Base-by-base conservation (phyloP, 1,140 invertebrate species). In the Polypedilum vanderplanki region DNA sequence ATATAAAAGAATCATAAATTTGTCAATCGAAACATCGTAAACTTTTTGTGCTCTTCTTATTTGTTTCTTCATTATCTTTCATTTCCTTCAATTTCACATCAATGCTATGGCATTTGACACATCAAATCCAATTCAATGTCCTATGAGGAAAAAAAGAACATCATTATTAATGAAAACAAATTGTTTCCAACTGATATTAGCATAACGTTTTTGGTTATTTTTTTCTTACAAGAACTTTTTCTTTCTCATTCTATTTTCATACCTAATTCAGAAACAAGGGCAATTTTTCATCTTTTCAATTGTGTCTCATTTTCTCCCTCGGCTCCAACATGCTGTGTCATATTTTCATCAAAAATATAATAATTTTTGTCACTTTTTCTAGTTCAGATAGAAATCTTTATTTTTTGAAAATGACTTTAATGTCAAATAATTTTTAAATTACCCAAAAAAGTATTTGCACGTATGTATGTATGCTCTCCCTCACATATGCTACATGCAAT, bases 231-330 rank as follows among this genome's bases (percentile, higher is more conserved):
- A n/a, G n/a, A n/a, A n/a, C n/a, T 12, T 57, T 15, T 15, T 12
- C n/a, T 12, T 15, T n/a, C 10, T n/a, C 46, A 57, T 57, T 15
- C 46, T 57, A 57, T 57, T 57, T 57, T 33, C 24, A 33, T 33
- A 57, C n/a, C 46, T 57, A 8, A 57, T 57, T 57, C 24, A 33
- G 24, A 33, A 33, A 33, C n/a, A 57, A n/a, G 46, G n/a, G n/a
- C n/a, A 57, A 57, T 57, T 57, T 57, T 57, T 57, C 46, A 57
- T 57, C n/a, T 57, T 57, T 57, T 57, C 46, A n/a, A 57, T 57
- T 57, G 46, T 57, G 41, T 46, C 41, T 46, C 41, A 12, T 46
- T 9, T 46, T 46, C 41, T 57, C 46, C 46, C 46, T n/a, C n/a
- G 46, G 46, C 46, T n/a, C 46, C 46, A n/a, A 57, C 46, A n/a